Evolutionary conservation across 2,888 invertebrate genomes (phyloP), one percentile per base, ranked within the genome.

Genomic region (Parnassius glacialis): DNA sequence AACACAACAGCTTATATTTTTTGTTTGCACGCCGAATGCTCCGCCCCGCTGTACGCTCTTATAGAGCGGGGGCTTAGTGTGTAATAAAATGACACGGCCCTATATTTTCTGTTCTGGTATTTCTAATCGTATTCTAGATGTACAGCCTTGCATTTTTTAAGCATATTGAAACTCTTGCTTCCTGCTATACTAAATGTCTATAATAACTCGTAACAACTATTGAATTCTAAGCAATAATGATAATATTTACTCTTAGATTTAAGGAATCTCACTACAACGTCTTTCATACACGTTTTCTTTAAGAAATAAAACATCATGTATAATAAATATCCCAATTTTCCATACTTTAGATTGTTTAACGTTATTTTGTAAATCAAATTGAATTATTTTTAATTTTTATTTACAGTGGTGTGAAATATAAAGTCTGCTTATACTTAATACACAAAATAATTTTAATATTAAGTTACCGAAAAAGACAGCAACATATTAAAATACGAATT

Each of bases 181-280:
- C 43, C 70, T 72, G 79, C 79, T 72, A 64, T 70, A 69, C 70
- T 73, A 69, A 74, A 72, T 70, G 70, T 71, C 70, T 72, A 70
- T 72, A 69, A 70, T 74, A 74, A 75, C 65, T 68, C 57, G 42
- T 74, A 75, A 70, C 74, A 69, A 75, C 76, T 74, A 74, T 71
- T 77, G 75, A 81, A 80, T 72, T 70, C 62, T 85, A 86, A 87
- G 86, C 86, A 87, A 88, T 88, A 84, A 77, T 20, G 34, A 16
- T 78, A 80, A 78, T 84, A 81, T 80, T 75, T 78, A 80, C 74
- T 79, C 74, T 66, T 80, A 83, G 77, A 48, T 56, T 63, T 74
- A 71, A 71, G 69, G 57, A 65, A 69, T 75, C 77, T 78, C 76
- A 75, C 67, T 80, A 77, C 76, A 74, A 71, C 69, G 74, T 77